Conservation (phyloP, 1,140 invertebrate genomes). For the Teleopsis dalmanni region DNA sequence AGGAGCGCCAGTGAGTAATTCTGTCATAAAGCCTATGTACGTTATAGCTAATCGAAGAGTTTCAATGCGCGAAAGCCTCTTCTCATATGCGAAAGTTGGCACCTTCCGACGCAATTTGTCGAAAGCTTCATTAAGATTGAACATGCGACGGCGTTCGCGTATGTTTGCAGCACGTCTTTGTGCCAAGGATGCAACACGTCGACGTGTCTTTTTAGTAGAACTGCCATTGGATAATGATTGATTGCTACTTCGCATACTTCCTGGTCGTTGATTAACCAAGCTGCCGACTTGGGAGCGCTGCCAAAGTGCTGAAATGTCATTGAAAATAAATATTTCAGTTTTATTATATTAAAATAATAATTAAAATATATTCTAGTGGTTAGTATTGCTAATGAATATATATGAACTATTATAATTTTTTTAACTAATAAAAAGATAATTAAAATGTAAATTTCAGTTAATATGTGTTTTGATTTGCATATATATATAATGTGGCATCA, state of each 20-base stretch:
- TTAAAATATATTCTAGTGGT: too few species aligned
- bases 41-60: slow-evolving; percentile 94
- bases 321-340: not conserved
- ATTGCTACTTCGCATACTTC: slow-evolving; percentile 21
- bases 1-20: slow-evolving; percentile 65
- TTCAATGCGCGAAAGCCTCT: slow-evolving; percentile 94
- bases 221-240: slow-evolving; percentile 18
- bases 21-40: slow-evolving; percentile 96
- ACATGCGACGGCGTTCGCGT: slow-evolving; percentile 89
- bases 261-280: slow-evolving; percentile 26
- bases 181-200: slow-evolving; percentile 81
- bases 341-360: too few species aligned
- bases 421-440: too few species aligned
- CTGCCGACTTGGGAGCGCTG: slow-evolving; percentile 36
- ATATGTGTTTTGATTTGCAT: too few species aligned
- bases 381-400: too few species aligned
- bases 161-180: slow-evolving; percentile 90
- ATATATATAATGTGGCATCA: too few species aligned
- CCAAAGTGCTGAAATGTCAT: slow-evolving; percentile 39
- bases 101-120: slow-evolving; percentile 88
- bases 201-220: slow-evolving; percentile 65
- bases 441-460: too few species aligned
- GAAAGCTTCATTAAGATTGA: slow-evolving; percentile 96
- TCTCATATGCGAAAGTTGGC: slow-evolving; percentile 98
- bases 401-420: too few species aligned